phyloP scores from a whole-genome alignment of 2,113 vertebrate species.

The Elanoides forficatus region DNA sequence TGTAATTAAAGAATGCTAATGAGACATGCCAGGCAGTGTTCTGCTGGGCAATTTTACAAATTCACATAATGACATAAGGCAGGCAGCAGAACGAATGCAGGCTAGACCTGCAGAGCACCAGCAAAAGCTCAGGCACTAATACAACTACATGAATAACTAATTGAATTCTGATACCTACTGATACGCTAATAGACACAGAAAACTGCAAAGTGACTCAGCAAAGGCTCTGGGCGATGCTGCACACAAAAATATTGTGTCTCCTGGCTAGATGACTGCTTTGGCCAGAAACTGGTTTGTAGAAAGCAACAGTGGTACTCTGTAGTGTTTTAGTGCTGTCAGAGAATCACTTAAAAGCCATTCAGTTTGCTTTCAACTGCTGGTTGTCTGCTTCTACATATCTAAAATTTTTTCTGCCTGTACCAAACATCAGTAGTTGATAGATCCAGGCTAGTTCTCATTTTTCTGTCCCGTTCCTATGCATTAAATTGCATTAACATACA shows the following conservation, averaged over 20 bases:
- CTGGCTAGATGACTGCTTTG: background rate
- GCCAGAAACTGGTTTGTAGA: background rate
- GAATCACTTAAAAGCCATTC: background rate
- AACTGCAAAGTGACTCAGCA: slow-evolving; percentile 9
- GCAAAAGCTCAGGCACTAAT: background rate
- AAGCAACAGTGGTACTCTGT: background rate
- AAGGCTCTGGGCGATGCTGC: background rate
- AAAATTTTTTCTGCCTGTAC: background rate
- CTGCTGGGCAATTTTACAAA: background rate
- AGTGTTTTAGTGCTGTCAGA: background rate
- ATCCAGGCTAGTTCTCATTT: background rate
- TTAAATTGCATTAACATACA: background rate
- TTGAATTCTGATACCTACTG: background rate
- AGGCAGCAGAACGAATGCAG: background rate
- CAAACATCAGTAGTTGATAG: background rate
- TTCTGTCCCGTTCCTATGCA: background rate
- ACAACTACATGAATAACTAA: background rate
- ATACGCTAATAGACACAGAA: background rate
- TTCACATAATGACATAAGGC: background rate
- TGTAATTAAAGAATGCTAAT: slow-evolving; percentile 33
- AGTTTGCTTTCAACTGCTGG: background rate
- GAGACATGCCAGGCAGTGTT: background rate
- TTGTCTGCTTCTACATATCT: background rate
- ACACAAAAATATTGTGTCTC: background rate
- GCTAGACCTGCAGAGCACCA: background rate